Conservation (phyloP, 2,113 vertebrate genomes). For the Pyrgilauda ruficollis region DNA sequence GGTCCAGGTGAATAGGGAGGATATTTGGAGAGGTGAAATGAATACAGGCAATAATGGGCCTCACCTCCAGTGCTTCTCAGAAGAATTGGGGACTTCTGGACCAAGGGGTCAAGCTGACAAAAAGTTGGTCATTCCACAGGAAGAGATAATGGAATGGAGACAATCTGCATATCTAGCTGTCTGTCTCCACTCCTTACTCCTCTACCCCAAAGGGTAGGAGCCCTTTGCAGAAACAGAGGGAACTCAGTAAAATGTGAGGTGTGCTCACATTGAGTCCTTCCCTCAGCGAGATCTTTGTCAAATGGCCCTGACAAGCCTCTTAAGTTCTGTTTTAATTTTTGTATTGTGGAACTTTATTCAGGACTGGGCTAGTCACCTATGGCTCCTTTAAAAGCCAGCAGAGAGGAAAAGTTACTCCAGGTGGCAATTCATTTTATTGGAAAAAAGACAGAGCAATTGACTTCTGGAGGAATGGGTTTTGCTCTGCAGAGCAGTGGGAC, state of each 20-base stretch:
- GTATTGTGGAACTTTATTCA: background rate
- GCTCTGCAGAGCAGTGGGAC: background rate
- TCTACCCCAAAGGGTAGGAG: background rate
- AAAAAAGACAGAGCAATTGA: background rate
- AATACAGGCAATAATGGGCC: background rate
- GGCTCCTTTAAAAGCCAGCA: background rate
- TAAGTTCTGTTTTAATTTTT: background rate
- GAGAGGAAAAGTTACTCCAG: background rate
- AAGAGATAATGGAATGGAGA: background rate
- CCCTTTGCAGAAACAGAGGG: background rate
- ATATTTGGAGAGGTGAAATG: background rate
- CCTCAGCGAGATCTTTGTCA: background rate
- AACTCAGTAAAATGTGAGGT: background rate
- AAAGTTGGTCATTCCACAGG: background rate
- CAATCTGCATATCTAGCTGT: background rate
- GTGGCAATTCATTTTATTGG: background rate
- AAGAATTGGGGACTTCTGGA: background rate
- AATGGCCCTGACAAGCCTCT: background rate
- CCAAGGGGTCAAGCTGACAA: fast-evolving
- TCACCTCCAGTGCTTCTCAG: background rate
- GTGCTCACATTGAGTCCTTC: background rate
- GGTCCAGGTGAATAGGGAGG: background rate
- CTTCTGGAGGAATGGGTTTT: background rate
- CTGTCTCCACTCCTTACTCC: background rate
- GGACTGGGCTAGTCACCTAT: background rate